A percentile compares a stretch with the other conserved stretches of the same genome.
Evolutionary conservation across 2,113 vertebrate species (phyloP).

Genomic region (Proteles cristata): DNA sequence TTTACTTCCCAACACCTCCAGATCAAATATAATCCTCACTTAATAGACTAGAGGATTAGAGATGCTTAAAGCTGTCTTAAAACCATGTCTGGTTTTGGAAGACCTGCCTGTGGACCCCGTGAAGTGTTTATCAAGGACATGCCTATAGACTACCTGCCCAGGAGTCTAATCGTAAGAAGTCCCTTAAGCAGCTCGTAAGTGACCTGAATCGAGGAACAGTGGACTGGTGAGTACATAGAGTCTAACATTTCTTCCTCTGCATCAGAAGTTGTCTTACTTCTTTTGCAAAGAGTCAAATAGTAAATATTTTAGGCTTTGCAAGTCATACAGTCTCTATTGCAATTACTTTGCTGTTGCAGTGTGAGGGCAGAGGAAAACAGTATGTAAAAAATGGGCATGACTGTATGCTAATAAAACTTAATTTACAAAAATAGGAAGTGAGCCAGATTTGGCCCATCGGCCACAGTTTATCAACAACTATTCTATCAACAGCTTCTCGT

Average conservation of each 20-base stretch:
- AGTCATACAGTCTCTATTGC: fast-evolving
- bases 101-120: too few relatives aligned
- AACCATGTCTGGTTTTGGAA: not conserved
- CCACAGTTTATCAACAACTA: not conserved
- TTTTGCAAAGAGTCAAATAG: not conserved
- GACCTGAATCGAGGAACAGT: fast-evolving
- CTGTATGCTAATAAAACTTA: not conserved
- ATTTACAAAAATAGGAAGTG: not conserved
- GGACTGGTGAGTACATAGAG: fast-evolving
- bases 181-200: fast-evolving
- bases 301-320: not conserved
- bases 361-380: not conserved
- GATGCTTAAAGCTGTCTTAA: not conserved
- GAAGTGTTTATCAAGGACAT: not conserved
- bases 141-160: not conserved
- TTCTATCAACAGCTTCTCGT: not conserved
- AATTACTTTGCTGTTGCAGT: too few relatives aligned
- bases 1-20: not conserved
- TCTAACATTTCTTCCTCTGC: fast-evolving
- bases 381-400: not conserved
- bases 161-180: too few relatives aligned
- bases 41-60: not conserved
- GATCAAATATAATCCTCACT: not conserved
- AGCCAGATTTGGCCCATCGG: not conserved
- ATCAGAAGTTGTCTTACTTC: not conserved